phyloP scores from a whole-genome alignment of 2,888 invertebrate species.

The Caprella mutica region DNA sequence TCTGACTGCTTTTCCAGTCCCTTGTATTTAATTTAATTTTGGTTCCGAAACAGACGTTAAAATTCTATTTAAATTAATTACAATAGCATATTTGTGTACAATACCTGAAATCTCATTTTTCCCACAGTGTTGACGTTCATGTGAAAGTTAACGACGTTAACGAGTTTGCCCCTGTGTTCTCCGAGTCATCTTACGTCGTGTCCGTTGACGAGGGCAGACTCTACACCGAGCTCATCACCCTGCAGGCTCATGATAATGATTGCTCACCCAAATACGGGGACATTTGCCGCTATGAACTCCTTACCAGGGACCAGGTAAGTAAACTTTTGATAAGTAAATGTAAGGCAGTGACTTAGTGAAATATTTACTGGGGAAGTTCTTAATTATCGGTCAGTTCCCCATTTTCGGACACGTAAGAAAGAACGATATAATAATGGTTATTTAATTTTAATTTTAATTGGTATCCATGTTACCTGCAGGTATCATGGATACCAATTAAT shows the following conservation, averaged over 20 bases:
- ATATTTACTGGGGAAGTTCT: too few relatives aligned
- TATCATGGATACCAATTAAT: too few relatives aligned
- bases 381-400: too few relatives aligned
- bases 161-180: constrained; percentile 85
- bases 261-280: constrained; percentile 90
- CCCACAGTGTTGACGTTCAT: constrained; percentile 72
- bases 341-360: too few relatives aligned
- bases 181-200: constrained; percentile 78
- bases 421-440: too few relatives aligned
- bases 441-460: too few relatives aligned
- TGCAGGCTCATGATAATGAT: constrained; percentile 85
- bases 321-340: neutral
- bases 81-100: neutral
- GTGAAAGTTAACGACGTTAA: constrained; percentile 93
- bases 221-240: constrained; percentile 77
- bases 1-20: too few relatives aligned
- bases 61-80: too few relatives aligned
- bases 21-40: too few relatives aligned
- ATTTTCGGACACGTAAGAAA: too few relatives aligned
- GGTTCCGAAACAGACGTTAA: too few relatives aligned
- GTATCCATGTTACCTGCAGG: too few relatives aligned
- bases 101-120: constrained; percentile 3
- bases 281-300: constrained; percentile 94
- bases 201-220: constrained; percentile 81
- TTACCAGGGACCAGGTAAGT: constrained; percentile 62